phyloP scores from a whole-genome alignment of 2,888 invertebrate genomes.

The Ametastegia equiseti region DNA sequence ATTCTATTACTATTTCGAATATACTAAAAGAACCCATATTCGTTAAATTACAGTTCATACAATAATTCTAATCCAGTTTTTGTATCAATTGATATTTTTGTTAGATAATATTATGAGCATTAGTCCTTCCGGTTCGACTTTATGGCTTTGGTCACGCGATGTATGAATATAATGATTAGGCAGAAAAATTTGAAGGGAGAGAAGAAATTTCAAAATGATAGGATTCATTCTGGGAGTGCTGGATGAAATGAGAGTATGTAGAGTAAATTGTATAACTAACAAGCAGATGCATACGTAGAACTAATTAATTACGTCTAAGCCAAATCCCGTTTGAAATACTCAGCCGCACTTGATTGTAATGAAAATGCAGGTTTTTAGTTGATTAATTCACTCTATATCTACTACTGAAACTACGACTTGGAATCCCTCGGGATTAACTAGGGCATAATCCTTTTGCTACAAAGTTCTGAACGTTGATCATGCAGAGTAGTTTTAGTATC shows the following conservation, averaged over 20 bases:
- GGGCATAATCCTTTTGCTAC: conserved; percentile 15
- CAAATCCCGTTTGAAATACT: neutral
- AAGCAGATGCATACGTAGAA: neutral
- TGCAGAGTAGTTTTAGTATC: conserved; percentile 5
- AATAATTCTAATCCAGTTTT: too few species aligned
- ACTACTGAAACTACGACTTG: neutral
- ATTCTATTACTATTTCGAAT: too few species aligned
- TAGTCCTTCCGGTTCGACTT: too few species aligned
- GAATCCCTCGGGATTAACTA: conserved; percentile 22
- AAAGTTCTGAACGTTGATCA: conserved; percentile 26
- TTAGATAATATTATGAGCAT: too few species aligned
- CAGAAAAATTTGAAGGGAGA: neutral
- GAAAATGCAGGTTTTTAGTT: conserved; percentile 34
- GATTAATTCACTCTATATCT: conserved; percentile 25
- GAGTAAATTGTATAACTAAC: neutral
- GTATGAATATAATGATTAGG: neutral
- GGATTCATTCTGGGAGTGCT: neutral
- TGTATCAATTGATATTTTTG: too few species aligned
- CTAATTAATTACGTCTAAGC: neutral
- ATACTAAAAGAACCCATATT: too few species aligned
- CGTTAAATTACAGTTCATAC: too few species aligned
- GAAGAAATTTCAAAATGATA: neutral
- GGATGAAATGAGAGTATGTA: neutral
- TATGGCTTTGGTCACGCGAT: too few species aligned
- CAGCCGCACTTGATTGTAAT: conserved; percentile 17